Base-by-base conservation (phyloP, 2,888 invertebrate genomes). In the Drosophila phalerata region DNA sequence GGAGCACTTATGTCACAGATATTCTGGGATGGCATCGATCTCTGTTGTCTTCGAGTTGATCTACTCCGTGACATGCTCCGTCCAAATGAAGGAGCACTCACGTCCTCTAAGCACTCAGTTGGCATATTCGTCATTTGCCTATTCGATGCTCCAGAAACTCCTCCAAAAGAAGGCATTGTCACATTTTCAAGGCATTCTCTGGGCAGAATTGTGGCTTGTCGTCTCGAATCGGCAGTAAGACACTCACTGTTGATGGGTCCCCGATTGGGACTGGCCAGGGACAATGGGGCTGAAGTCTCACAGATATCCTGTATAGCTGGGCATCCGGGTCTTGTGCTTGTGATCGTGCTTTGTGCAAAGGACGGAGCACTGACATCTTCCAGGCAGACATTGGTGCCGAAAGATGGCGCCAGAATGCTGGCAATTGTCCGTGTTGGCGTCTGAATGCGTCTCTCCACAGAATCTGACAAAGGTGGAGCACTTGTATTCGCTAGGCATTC, bases 281-380 rank as follows among this genome's bases (percentile, higher is more conserved):
- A 5, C n/a, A n/a, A n/a, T 9, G 51, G 51, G 9, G 37, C 37
- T 22, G 51, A 32, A 3, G 30, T 47, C 17, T 73, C 66, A 2
- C 32, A 38, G 13, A 65, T 52, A 10, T 57, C 43, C 22, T 40
- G 42, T 4, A 40, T 32, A 9, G 53, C 25, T 5, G 45, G 25
- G 38, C 6, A 49, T 30, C 15, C 37, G 0, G 25, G n/a, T 11
- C 58, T 19, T 34, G 40, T 2, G 25, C 60, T 22, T 34, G 40
- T 2, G 17, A 34, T 4, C 17, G 22, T 28, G 30, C 32, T 55
- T 0, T 52, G n/a, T 2, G 25, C 64, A 48, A 58, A 62, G 0
- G 72, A 68, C 3, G 73, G 77, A 4, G 63, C 60, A 48, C 63
- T 74, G 1, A 71, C 58, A 15, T 77, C 52, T 3, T 64, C 48